A percentile compares a stretch with the other conserved stretches of the same genome.
These are phyloP conservation scores for Schizothorax lantsangensis DNA, from an alignment of 2,797 vertebrate genomes.

Conservation along the genomic window DNA sequence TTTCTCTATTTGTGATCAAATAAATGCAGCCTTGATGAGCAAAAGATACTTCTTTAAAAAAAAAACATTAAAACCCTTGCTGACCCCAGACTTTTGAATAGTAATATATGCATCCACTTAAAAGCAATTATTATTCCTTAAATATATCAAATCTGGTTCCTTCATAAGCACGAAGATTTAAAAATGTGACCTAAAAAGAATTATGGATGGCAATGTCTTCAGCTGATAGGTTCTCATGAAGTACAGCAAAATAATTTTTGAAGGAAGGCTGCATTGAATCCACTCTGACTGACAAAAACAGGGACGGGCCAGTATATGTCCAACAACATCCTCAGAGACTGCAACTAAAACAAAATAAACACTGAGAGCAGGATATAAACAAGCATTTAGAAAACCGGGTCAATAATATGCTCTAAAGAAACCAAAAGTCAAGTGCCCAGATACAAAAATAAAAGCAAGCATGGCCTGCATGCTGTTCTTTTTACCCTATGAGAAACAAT, in stretches of 20 bases:
- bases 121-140: neutral
- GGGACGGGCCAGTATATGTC: neutral
- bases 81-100: no score
- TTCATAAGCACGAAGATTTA: neutral
- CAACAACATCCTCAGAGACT: constrained; percentile 3
- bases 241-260: neutral
- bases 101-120: no score
- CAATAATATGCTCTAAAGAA: neutral
- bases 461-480: neutral
- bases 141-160: neutral
- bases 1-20: no score
- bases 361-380: constrained; percentile 31
- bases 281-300: neutral
- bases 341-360: constrained; percentile 66
- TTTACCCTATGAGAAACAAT: neutral
- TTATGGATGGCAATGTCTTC: neutral
- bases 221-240: neutral
- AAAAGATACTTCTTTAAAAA: no score
- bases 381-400: neutral
- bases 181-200: neutral
- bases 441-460: neutral
- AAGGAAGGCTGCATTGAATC: neutral
- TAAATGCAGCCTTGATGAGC: no score
- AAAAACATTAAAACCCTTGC: no score
- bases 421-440: neutral